Evolutionary conservation across 2,888 invertebrate genomes (phyloP), one percentile per base, ranked within the genome.

Genomic region (Osmoderma eremita): DNA sequence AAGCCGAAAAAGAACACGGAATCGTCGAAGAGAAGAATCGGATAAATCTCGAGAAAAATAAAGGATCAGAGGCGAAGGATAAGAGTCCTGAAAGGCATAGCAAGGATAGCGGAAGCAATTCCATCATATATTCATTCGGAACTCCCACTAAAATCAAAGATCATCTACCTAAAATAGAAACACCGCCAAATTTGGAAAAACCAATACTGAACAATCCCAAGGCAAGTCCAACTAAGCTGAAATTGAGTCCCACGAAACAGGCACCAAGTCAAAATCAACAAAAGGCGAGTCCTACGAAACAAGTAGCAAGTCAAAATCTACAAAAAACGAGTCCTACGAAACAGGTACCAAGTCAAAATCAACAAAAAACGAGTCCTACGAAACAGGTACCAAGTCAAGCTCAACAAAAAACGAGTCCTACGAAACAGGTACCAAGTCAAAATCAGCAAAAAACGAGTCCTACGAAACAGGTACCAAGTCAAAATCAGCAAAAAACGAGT

Each of bases 71-170:
- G 65, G 74, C 36, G 66, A 36, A 68, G 67, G 36, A 65, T 49
- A 70, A 75, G 15, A 75, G 74, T 5, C 70, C 73, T 0, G 73
- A 74, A 51, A 71, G 73, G 5, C 30, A 6, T 49, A 71, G 71
- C 58, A 89, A 89, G 77, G 87, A 88, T 74, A 90, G 91, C 75
- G 85, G 89, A 36, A 89, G 90, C n/a, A 86, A 85, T 64, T 86
- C 88, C 15, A 84, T 89, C 74, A 87, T 89, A 69, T 91, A 86
- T 78, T 84, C 85, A 66, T 89, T 90, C 77, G 82, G 81, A 63
- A 82, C 83, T 36, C 81, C 78, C 51, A 61, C 76, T 2, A 78
- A 75, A 69, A 71, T 74, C 41, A 76, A 72, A 69, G 73, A 75
- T 69, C 79, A 83, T 70, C 72, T 83, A 20, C 83, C 83, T 0